A percentile compares a stretch with the other conserved stretches of the same genome.
These are phyloP conservation scores for Carposina sasakii DNA, from an alignment of 1,140 invertebrate species.

Conservation along the genomic window DNA sequence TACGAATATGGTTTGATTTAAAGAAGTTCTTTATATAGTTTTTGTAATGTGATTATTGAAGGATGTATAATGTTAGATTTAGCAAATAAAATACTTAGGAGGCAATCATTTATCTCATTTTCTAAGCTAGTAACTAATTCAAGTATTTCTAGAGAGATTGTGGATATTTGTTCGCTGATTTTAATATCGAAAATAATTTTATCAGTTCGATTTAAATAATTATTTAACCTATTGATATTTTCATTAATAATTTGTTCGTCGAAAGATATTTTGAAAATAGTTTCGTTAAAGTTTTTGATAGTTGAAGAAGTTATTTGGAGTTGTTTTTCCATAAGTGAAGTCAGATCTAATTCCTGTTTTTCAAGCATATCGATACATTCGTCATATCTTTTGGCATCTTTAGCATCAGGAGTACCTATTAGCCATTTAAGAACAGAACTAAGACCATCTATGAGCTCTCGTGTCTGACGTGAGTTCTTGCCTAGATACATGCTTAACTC, in stretches of 20 bases:
- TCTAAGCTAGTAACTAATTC: constrained; percentile 22
- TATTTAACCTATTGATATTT: constrained; percentile 18
- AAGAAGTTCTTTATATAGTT: constrained; percentile 29
- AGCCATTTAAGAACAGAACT: constrained; percentile 2
- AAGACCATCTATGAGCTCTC: background rate
- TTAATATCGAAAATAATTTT: constrained; percentile 23
- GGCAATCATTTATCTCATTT: constrained; percentile 29
- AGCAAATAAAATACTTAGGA: constrained; percentile 31
- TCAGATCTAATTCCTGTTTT: constrained; percentile 25
- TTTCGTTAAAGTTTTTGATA: constrained; percentile 25
- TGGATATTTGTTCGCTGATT: constrained; percentile 22
- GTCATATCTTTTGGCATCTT: constrained; percentile 25
- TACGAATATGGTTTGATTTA: constrained; percentile 22
- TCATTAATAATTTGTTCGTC: constrained; percentile 30
- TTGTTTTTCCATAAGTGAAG: constrained; percentile 24
- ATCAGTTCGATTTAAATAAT: constrained; percentile 18
- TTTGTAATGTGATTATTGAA: constrained; percentile 28
- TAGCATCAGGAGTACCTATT: constrained; percentile 23
- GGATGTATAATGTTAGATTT: constrained; percentile 37
- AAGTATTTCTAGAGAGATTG: constrained; percentile 21
- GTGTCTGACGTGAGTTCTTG: constrained; percentile 2
- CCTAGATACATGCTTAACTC: constrained; percentile 10
- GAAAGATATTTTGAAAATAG: constrained; percentile 24
- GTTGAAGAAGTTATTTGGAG: constrained; percentile 23
- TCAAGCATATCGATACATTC: constrained; percentile 26